Evolutionary conservation across 1,140 invertebrate species (phyloP), one percentile per base, ranked within the genome.

Genomic region (Scaptomyza graminum): DNA sequence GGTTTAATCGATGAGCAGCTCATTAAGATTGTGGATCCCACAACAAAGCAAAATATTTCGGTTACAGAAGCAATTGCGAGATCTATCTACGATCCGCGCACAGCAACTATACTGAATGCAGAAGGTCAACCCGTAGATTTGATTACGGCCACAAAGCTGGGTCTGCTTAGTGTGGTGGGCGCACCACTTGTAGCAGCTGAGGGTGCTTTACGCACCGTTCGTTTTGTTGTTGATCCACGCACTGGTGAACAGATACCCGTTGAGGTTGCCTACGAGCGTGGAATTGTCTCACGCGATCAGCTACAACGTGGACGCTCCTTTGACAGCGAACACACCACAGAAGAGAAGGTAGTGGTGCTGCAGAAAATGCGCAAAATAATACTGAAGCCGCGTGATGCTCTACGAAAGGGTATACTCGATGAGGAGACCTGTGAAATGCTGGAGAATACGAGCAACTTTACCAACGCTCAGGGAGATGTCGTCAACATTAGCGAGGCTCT

Each of bases 281-380:
- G 96, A 2, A 92, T 97, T 25, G 94, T 96, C n/a, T 90, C 92
- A 2, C 87, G 90, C 3, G 92, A 92, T 65, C 74, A 85, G 39
- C 25, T 82, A 34, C n/a, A 93, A 93, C 91, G 92, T 83, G 64
- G 90, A 93, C 77, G 92, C 12, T 94, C 94, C 2, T 94, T 94
- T 12, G 95, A 96, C 79, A 95, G 95, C 3, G 95, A 95, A 78
- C 96, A 94, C 75, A 68, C 65, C 5, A 93, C 94, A 18, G 95
- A 95, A 76, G 93, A 93, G 11, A 96, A 95, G 90, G 93, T 95
- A 51, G 94, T 96, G 11, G 93, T 96, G 6, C 91, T 97, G 47
- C 96, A 97, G 89, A 96, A 96, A 85, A 94, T 97, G 90, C 93
- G 95, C 25, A 96, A 95, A 90, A 95, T 94, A 66, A 93, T 96